Percentiles rank a stretch among this genome's conserved stretches.
Conservation (phyloP, 2,113 vertebrate genomes). For the Cepphus grylle region DNA sequence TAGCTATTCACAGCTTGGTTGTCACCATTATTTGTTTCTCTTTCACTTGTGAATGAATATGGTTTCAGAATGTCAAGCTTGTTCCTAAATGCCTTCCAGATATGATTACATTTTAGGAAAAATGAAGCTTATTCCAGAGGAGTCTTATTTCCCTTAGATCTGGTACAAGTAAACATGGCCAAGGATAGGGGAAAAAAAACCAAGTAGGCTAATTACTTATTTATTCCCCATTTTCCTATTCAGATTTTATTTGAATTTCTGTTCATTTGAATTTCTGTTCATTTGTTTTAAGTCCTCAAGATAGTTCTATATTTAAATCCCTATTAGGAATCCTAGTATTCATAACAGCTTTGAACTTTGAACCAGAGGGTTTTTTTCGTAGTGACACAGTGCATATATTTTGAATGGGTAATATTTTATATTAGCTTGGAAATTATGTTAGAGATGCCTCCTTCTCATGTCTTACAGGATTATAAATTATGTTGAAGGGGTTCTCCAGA, state of each 20-base stretch:
- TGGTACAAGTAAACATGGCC: neutral
- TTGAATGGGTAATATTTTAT: neutral
- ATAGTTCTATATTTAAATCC: neutral
- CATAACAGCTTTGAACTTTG: neutral
- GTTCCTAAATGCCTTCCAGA: neutral
- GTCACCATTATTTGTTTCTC: conserved; percentile 22
- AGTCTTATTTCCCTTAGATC: neutral
- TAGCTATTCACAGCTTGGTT: conserved; percentile 1
- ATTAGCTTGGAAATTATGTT: neutral
- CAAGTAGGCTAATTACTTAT: neutral
- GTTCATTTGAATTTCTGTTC: neutral
- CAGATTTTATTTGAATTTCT: neutral
- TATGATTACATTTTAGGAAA: neutral
- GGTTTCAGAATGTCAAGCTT: neutral
- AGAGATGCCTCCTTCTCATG: neutral
- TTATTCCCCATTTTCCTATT: neutral
- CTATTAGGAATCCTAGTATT: neutral
- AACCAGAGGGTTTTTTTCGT: neutral
- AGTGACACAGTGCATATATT: neutral
- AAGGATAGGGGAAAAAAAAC: neutral
- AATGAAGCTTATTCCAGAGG: neutral
- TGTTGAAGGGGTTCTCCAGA: neutral
- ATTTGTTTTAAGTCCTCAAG: neutral
- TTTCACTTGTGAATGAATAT: conserved; percentile 8
- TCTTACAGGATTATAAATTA: neutral